These are phyloP conservation scores for Odontesthes bonariensis DNA, from an alignment of 2,113 vertebrate species.

Conservation along the genomic window DNA sequence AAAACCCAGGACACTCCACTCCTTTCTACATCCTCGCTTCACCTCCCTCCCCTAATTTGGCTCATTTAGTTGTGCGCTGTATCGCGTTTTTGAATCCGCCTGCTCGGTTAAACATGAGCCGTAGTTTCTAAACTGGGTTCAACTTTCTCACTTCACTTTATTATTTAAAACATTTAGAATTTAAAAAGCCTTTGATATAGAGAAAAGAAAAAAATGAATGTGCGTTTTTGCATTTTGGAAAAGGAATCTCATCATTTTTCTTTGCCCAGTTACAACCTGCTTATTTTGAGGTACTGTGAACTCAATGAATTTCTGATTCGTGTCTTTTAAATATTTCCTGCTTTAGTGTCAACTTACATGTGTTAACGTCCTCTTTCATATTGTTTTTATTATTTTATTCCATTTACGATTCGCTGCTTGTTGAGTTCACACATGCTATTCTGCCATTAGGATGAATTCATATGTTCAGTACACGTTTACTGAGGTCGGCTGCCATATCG, in stretches of 20 bases:
- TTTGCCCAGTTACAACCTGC: slow-evolving; percentile 16
- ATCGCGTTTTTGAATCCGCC: slow-evolving; percentile 7
- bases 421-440: slow-evolving; percentile 38
- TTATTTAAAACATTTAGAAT: slow-evolving; percentile 4
- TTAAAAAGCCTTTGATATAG: slow-evolving; percentile 9
- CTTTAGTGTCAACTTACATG: slow-evolving; percentile 29
- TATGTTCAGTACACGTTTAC: slow-evolving; percentile 10
- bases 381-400: slow-evolving; percentile 24
- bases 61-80: neutral
- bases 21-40: neutral
- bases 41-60: neutral
- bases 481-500: slow-evolving; percentile 46
- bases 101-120: slow-evolving; percentile 18
- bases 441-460: slow-evolving; percentile 21
- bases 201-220: slow-evolving; percentile 3
- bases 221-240: slow-evolving; percentile 7
- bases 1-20: neutral
- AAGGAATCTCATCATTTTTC: slow-evolving; percentile 4
- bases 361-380: slow-evolving; percentile 38
- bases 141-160: slow-evolving; percentile 4
- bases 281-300: slow-evolving; percentile 71
- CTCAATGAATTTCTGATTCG: slow-evolving; percentile 54
- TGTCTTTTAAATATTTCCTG: neutral
- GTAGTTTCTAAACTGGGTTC: slow-evolving; percentile 26
- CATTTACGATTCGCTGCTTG: slow-evolving; percentile 52